phyloP scores from a whole-genome alignment of 2,113 vertebrate species.

The Lethenteron reissneri region DNA sequence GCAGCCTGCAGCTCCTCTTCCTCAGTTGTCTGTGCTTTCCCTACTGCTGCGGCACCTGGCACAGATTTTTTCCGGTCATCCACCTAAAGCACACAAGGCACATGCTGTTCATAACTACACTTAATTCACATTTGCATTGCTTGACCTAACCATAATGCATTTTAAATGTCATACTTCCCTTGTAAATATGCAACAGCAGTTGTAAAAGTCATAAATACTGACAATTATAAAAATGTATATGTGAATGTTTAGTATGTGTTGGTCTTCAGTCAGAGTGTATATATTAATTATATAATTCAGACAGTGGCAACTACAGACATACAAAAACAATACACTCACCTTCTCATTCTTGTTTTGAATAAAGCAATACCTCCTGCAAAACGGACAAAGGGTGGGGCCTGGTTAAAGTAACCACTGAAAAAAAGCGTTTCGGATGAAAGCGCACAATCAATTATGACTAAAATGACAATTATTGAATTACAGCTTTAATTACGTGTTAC shows the following conservation, averaged over 20 bases:
- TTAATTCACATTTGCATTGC: neutral
- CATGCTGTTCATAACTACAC: neutral
- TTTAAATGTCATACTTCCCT: too few relatives aligned
- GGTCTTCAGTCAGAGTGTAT: too few relatives aligned
- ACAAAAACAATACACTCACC: conserved; percentile 24
- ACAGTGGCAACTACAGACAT: too few relatives aligned
- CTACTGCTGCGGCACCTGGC: conserved; percentile 21
- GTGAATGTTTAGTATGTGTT: neutral
- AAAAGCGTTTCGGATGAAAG: too few relatives aligned
- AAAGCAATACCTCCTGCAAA: conserved; percentile 51
- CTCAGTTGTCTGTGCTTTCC: conserved; percentile 32
- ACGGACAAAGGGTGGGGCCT: neutral
- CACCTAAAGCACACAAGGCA: conserved; percentile 20
- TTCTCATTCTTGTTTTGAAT: conserved; percentile 46
- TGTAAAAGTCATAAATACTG: neutral
- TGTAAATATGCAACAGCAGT: neutral
- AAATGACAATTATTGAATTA: too few relatives aligned
- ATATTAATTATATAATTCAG: too few relatives aligned
- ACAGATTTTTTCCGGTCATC: conserved; percentile 33
- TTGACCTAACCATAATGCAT: too few relatives aligned
- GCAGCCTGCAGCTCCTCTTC: conserved; percentile 58
- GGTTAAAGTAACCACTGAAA: too few relatives aligned
- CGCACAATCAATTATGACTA: too few relatives aligned
- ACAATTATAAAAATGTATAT: neutral
- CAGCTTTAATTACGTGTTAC: too few relatives aligned